Conservation (phyloP, 2,797 vertebrate genomes). For the Neosilurus hyrtlii region DNA sequence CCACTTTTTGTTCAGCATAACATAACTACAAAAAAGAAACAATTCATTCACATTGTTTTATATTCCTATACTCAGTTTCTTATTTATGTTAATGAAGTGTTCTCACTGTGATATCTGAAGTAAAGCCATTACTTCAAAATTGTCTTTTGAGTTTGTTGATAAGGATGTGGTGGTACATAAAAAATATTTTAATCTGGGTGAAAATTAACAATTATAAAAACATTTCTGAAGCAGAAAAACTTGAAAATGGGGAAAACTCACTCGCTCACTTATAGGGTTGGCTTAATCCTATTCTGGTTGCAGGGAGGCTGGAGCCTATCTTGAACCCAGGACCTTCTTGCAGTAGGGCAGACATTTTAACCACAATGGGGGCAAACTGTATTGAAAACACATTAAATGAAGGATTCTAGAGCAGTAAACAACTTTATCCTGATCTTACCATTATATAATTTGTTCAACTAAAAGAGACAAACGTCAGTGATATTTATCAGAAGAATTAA, state of each 20-base stretch:
- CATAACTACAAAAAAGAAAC: not conserved
- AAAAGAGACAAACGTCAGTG: not conserved
- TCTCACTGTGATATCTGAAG: not conserved
- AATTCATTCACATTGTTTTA: not conserved
- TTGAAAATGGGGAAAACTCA: not conserved
- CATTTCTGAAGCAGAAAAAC: not conserved
- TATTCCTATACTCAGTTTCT: no score
- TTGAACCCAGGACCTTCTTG: no score
- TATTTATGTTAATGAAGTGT: not conserved
- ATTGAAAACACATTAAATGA: not conserved
- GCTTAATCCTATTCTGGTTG: no score
- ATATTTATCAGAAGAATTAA: not conserved
- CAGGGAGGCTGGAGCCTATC: no score
- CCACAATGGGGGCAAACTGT: not conserved
- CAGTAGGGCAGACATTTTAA: no score
- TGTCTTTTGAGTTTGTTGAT: not conserved
- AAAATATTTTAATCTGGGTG: not conserved
- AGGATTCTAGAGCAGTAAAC: not conserved
- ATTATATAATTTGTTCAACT: not conserved
- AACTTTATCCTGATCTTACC: not conserved
- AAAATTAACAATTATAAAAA: not conserved
- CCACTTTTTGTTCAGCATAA: not conserved
- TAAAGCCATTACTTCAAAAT: no score
- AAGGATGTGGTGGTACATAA: not conserved
- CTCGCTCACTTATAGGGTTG: no score